These are phyloP conservation scores for Girardinus metallicus DNA, from an alignment of 2,797 vertebrate genomes.

Conservation along the genomic window DNA sequence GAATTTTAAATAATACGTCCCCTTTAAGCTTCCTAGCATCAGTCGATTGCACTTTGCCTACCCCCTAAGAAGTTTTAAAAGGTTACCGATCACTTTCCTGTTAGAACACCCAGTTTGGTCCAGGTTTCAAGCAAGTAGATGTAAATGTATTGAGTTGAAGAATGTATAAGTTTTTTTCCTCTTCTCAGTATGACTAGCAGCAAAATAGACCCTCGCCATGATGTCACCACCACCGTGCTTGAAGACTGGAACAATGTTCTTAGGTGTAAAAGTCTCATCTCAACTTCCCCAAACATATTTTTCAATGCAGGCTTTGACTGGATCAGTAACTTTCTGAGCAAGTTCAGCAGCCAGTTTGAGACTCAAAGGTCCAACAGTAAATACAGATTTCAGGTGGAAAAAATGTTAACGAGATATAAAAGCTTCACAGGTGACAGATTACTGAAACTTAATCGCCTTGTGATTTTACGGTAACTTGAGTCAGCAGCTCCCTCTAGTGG, in stretches of 20 bases:
- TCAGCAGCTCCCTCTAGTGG: not conserved
- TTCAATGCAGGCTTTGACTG: not conserved
- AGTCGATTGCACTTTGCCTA: not conserved
- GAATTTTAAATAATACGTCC: too few species aligned
- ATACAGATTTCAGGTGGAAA: not conserved
- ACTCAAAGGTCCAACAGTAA: conserved; percentile 2
- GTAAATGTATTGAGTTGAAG: not conserved
- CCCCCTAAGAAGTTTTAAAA: not conserved
- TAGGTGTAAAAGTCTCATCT: not conserved
- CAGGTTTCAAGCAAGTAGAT: not conserved
- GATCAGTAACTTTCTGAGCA: not conserved
- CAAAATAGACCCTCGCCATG: not conserved
- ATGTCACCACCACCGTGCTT: not conserved
- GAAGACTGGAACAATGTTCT: not conserved
- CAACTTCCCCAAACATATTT: not conserved
- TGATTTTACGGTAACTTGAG: not conserved
- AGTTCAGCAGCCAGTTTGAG: not conserved
- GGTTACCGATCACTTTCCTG: not conserved
- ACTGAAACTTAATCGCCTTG: not conserved
- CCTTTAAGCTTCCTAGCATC: not conserved
- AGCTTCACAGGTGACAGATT: not conserved
- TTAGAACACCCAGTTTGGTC: not conserved
- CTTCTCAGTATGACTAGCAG: not conserved
- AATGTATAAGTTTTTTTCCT: not conserved
- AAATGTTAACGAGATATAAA: not conserved